Percentiles rank a stretch among this genome's conserved stretches.
Evolutionary conservation across 2,797 vertebrate genomes (phyloP).

Genomic region (Spheniscus humboldti): DNA sequence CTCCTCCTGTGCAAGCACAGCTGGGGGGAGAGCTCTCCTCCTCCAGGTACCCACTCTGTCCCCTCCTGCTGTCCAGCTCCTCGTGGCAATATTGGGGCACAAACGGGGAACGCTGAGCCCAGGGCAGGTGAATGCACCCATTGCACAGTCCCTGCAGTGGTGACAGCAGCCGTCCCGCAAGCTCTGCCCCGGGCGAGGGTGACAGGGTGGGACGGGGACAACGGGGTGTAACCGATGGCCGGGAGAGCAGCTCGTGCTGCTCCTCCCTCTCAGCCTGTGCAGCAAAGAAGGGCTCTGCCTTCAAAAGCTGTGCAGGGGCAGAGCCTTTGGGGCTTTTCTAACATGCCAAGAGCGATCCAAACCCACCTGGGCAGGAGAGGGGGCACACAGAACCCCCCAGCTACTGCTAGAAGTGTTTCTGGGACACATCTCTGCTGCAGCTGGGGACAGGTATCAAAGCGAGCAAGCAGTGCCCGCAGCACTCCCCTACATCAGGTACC

Average conservation of each 20-base stretch:
- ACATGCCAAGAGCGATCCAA: rapidly evolving
- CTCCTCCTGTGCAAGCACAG: not conserved
- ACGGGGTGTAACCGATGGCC: not conserved
- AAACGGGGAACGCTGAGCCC: not conserved
- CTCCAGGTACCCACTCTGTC: not conserved
- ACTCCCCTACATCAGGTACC: not conserved
- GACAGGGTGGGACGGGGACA: not conserved
- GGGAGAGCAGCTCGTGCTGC: not conserved
- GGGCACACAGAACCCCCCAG: not conserved
- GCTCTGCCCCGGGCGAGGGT: not conserved
- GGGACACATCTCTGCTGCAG: not conserved
- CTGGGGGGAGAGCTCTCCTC: not conserved
- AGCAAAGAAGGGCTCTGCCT: not conserved
- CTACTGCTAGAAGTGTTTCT: not conserved
- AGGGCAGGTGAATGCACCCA: not conserved
- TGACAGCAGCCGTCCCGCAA: not conserved
- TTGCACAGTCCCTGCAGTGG: not conserved
- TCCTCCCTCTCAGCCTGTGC: not conserved
- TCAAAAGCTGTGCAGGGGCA: not conserved
- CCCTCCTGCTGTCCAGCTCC: not conserved
- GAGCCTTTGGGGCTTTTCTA: not conserved
- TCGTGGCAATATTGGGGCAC: not conserved
- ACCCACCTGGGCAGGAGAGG: not conserved
- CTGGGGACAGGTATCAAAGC: not conserved
- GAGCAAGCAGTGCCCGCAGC: not conserved